Percentiles rank a stretch among this genome's conserved stretches.
Conservation (phyloP, 2,113 vertebrate species). For the Zosterops lateralis region DNA sequence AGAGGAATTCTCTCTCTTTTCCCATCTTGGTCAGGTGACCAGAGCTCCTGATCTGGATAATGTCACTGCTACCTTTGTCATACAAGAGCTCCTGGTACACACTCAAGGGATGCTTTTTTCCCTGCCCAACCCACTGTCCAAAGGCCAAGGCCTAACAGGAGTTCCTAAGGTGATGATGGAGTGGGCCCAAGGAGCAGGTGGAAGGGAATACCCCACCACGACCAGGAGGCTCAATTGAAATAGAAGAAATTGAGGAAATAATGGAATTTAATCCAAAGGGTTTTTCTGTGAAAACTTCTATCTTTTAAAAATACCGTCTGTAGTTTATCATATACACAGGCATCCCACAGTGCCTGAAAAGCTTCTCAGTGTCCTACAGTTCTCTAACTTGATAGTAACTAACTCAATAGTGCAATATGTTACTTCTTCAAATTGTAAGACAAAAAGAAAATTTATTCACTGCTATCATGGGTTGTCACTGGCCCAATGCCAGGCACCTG, state of each 20-base stretch:
- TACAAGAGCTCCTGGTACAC: accelerated
- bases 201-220: background rate
- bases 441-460: background rate
- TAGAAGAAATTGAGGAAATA: background rate
- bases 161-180: background rate
- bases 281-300: background rate
- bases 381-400: background rate
- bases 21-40: background rate
- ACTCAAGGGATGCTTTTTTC: background rate
- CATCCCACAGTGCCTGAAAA: background rate
- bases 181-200: background rate
- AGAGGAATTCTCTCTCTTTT: background rate
- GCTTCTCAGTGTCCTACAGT: background rate
- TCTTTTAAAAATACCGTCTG: background rate
- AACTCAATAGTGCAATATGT: background rate
- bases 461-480: background rate
- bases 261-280: background rate
- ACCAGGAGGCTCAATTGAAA: background rate
- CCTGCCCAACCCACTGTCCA: no score
- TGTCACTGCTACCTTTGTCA: background rate
- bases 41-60: background rate
- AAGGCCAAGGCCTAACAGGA: background rate
- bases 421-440: background rate
- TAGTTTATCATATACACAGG: background rate
- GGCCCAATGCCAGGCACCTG: accelerated